Evolutionary conservation across 2,113 vertebrate genomes (phyloP), one percentile per base, ranked within the genome.

Genomic region (Notothenia coriiceps): DNA sequence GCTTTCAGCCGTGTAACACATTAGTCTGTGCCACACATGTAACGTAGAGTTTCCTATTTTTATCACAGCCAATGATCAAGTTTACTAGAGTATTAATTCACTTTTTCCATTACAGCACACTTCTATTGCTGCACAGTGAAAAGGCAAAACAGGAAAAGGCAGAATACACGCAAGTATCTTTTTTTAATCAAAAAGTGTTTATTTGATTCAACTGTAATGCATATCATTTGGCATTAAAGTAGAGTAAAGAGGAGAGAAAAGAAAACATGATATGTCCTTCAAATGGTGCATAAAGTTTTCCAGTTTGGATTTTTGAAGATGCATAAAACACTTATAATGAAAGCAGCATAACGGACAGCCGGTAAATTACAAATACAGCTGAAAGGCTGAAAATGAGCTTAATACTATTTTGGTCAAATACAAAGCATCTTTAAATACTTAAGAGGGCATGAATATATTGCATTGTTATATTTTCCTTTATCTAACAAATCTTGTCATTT

Each of bases 31-130:
- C 46, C 62, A 46, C 51, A 60, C 1, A 5, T 25, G 25, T 17
- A 29, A 1, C 22, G 22, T 29, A 54, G 55, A 50, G 66, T 72
- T 56, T 57, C 54, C 64, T 5, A 57, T 78, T 56, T 78, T 69
- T 18, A 74, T 67, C 62, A 63, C 57, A 64, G 70, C 50, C 64
- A 78, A 74, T 83, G 63, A 78, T 78, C 63, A 44, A 50, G n/a
- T 63, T 78, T 63, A 83, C 79, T 50, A n/a, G 56, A 52, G 29
- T 44, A 46, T 10, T 74, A 40, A 64, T 69, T 52, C 64, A 59
- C 70, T 44, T 78, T 33, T 73, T 69, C 57, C 64, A 74, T 72
- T 66, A 72, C 66, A 9, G 29, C 0, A 3, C 44, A 49, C 43
- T 1, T 43, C 62, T 49, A 11, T 14, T 47, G 56, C 61, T 56